phyloP scores from a whole-genome alignment of 2,888 invertebrate genomes.

The Sceliomorpha sp. region DNA sequence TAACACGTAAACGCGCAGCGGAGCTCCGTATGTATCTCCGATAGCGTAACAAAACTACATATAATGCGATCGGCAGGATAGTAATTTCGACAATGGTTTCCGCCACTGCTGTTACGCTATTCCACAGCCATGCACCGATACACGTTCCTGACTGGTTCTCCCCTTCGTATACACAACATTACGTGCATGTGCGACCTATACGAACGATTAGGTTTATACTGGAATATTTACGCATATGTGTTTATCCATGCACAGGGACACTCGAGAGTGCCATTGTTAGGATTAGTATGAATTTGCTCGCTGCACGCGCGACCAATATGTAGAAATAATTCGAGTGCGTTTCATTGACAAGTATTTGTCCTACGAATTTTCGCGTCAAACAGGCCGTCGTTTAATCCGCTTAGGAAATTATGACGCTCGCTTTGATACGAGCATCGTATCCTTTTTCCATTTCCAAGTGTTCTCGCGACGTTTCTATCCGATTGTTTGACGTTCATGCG shows the following conservation, averaged over 20 bases:
- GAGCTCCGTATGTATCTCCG: conserved; percentile 41
- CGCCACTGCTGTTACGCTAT: conserved; percentile 55
- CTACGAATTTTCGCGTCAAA: too few relatives aligned
- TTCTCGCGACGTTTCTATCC: too few relatives aligned
- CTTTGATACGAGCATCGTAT: too few relatives aligned
- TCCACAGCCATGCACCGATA: conserved; percentile 56
- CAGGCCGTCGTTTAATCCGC: too few relatives aligned
- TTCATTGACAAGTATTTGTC: too few relatives aligned
- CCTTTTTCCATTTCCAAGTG: too few relatives aligned
- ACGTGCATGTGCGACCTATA: conserved; percentile 48
- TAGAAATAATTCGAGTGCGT: neutral
- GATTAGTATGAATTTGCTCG: conserved; percentile 41
- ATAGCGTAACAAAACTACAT: conserved; percentile 58
- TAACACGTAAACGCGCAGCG: conserved; percentile 23
- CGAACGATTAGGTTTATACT: conserved; percentile 56
- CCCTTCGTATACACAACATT: conserved; percentile 47
- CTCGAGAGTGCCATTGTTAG: conserved; percentile 48
- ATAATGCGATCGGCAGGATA: conserved; percentile 65
- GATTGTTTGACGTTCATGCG: too few relatives aligned
- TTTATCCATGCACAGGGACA: conserved; percentile 51
- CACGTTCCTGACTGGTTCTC: conserved; percentile 54
- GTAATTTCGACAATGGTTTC: conserved; percentile 68
- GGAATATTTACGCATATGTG: conserved; percentile 55
- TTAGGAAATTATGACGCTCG: too few relatives aligned
- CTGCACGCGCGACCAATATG: neutral